Percentiles rank a stretch among this genome's conserved stretches.
phyloP scores from a whole-genome alignment of 2,113 vertebrate species.

The Pelusios castaneus region DNA sequence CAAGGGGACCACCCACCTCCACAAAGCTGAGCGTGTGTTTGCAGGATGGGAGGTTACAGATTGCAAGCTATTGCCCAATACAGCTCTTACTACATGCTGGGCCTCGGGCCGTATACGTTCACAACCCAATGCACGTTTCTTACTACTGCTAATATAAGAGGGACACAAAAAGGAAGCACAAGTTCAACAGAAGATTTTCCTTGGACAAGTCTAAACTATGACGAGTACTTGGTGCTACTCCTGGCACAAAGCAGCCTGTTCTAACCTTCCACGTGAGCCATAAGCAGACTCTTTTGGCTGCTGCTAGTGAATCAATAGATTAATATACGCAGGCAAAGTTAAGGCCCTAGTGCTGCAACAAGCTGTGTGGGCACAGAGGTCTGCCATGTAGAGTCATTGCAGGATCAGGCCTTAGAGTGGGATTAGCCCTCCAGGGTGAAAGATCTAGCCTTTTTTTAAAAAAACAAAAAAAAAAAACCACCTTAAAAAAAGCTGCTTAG shows the following conservation, averaged over 20 bases:
- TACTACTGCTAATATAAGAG: neutral
- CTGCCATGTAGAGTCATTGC: neutral
- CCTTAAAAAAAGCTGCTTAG: accelerated
- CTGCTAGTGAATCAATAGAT: neutral
- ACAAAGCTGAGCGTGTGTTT: neutral
- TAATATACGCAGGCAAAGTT: neutral
- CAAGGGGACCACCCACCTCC: neutral
- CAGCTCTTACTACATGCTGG: too few relatives aligned
- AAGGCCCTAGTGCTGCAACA: neutral
- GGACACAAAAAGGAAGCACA: neutral
- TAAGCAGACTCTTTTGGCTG: neutral
- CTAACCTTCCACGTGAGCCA: neutral
- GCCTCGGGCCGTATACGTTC: too few relatives aligned
- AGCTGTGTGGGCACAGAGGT: neutral
- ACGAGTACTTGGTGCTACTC: neutral
- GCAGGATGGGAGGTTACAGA: neutral
- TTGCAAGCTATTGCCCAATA: neutral
- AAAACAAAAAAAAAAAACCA: too few relatives aligned
- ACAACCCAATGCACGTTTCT: neutral
- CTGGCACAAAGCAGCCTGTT: neutral
- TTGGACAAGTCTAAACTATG: neutral
- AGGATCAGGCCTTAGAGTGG: neutral
- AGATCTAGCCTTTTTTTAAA: neutral
- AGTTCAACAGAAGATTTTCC: neutral
- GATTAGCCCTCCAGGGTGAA: neutral